Evolutionary conservation across 2,797 vertebrate genomes (phyloP).

Genomic region (Psittacula derbiana): DNA sequence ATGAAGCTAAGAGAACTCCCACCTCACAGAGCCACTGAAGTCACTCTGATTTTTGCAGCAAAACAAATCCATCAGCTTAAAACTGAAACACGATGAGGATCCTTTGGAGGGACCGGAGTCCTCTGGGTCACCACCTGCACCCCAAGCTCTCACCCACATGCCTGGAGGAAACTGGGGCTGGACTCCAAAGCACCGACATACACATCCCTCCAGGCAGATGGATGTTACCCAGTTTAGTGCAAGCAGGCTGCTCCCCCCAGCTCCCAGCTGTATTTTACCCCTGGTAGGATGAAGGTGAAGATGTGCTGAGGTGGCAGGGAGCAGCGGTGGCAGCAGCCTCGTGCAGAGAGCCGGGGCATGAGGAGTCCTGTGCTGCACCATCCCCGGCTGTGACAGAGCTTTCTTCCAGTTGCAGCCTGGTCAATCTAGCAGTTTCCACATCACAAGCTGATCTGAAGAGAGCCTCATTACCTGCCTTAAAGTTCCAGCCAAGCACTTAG

Average conservation of each 20-base stretch:
- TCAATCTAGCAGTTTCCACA: constrained; percentile 69
- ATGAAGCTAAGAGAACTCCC: rapidly evolving
- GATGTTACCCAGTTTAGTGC: not conserved
- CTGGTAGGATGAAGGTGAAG: not conserved
- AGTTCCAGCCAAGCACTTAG: constrained; percentile 69
- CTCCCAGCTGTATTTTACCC: not conserved
- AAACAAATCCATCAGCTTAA: not conserved
- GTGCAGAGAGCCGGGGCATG: rapidly evolving
- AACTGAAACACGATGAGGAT: not conserved
- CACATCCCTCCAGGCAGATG: not conserved
- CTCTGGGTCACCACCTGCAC: rapidly evolving
- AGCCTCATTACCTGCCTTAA: constrained; percentile 64
- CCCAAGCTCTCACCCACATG: not conserved
- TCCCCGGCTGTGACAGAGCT: constrained; percentile 3
- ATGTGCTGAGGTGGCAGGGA: not conserved
- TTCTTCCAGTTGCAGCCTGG: constrained; percentile 55
- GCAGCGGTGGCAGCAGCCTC: not conserved
- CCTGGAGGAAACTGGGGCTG: not conserved
- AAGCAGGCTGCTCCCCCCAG: not conserved
- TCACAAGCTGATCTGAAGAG: constrained; percentile 59
- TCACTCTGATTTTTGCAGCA: not conserved
- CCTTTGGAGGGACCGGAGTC: not conserved
- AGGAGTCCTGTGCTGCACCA: rapidly evolving
- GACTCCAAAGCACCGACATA: not conserved
- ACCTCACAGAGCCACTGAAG: not conserved